Evolutionary conservation across 2,888 invertebrate genomes (phyloP), one percentile per base, ranked within the genome.

Genomic region (Heliconius sara): DNA sequence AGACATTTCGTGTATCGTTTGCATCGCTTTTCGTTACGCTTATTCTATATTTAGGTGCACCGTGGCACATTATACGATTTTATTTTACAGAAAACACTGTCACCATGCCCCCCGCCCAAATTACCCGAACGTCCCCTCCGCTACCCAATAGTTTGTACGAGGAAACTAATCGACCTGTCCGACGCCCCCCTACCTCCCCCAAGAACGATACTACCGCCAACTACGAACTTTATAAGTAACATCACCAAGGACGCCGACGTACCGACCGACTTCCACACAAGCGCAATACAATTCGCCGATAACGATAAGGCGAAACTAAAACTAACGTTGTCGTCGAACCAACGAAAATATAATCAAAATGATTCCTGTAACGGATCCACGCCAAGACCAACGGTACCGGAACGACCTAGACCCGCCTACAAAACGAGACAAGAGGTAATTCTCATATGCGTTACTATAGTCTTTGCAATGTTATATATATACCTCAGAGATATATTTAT

Each of bases 71-170:
- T 89, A 91, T 93, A 78, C 83, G 83, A 89, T 93, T 94, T 93
- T 93, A 86, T 92, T 93, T 95, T 94, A 88, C 95, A 95, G 95
- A 94, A 91, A 89, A 93, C 94, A 89, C 87, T 93, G 91, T 91
- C 94, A 86, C 92, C 94, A 89, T 89, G 91, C 85, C 86, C 90
- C 86, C 93, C 94, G 87, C 94, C 94, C 89, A 91, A 93, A 90
- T 89, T 93, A 91, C 93, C 93, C 88, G 94, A 89, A 91, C 94
- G 91, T 89, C 95, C 91, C 88, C 88, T 88, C 87, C 93, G 92
- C 84, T 95, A 95, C 86, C 95, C 94, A 85, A 94, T 94, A 73
- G 89, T 94, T 86, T 93, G 92, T 87, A 94, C 94, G 88, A 91
- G 89, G 87, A 91, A 90, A 88, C 88, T 95, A 86, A 88, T 95